Evolutionary conservation across 2,113 vertebrate species (phyloP), one percentile per base, ranked within the genome.

Genomic region (Elgaria multicarinata): DNA sequence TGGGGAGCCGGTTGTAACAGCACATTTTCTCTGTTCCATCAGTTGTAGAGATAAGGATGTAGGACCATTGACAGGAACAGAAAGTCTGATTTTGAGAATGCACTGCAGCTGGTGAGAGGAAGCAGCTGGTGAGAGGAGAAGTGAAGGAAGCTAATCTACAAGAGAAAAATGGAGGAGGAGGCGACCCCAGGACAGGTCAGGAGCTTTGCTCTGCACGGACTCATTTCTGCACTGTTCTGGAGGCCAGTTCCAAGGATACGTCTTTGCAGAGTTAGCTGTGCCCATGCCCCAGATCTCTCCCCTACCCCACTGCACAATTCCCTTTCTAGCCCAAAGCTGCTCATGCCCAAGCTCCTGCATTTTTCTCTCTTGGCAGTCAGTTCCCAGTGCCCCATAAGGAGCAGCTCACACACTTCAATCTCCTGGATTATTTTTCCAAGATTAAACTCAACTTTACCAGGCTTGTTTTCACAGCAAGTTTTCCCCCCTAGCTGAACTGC

Each of bases 101-200:
- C 44, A 67, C 67, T 0, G n/a, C 85, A 89, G 71, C 13, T 13
- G 39, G 69, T 46, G 88, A 91, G 79, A 24, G 13, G 1, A 53
- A 7, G 0, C 0, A 71, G 74, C 31, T 78, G 83, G 3, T 0
- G 83, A 90, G 74, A 77, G 50, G 85, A 31, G 16, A 0, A 64
- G 55, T 86, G 44, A 55, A 44, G 5, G 0, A 0, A 64, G 72
- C 22, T 66, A 58, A 3, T 0, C 1, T 42, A 76, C 50, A 72
- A 36, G 20, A 69, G 78, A 79, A 22, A 9, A 0, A 64, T 0
- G 86, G 78, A 72, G 1, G 0, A 7, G 33, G 72, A 50, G 2
- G 0, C 55, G 90, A 83, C 74, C 55, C 79, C 44, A 36, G 69
- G 91, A 89, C 87, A 93, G 55, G 71, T 79, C 2, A 67, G 79